Evolutionary conservation across 2,888 invertebrate species (phyloP), one percentile per base, ranked within the genome.

Genomic region (Ennomos quercinarius): DNA sequence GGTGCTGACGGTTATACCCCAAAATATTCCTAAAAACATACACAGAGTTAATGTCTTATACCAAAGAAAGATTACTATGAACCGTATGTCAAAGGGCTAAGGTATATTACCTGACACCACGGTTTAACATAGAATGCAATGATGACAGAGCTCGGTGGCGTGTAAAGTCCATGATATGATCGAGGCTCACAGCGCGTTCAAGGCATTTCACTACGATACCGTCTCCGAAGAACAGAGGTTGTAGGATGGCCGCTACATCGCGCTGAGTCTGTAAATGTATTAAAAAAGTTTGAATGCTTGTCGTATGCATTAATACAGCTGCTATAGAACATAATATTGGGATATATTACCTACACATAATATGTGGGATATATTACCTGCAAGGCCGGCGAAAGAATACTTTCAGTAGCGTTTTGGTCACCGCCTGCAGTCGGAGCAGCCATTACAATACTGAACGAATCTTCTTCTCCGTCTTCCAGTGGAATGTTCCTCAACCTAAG

Each of bases 121-220:
- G 98, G 88, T 99, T 99, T 43, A 99, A 91, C 98, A 99, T 99
- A 5, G 99, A 99, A 89, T 99, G 99, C 56, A 99, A 93, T 0
- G 99, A 98, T 54, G 98, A 98, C 1, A 99, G 93, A 1, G 99
- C 99, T 56, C 99, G 93, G 67, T 99, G 94, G n/a, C 98, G 94
- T 0, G 99, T 99, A 84, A 99, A 99, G 92, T 99, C 99, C 99
- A 99, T 99, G 48, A 99, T 97, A 81, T 99, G 99, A 80, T 99
- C 99, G 77, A 98, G 97, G 35, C 95, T 95, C 83, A 96, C 95
- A 1, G 99, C 98, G 79, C 97, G 98, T 80, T 99, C 98, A 65
- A 99, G 89, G 76, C 98, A 97, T 71, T 97, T 95, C 41, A 98
- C 97, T 5, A 99, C 98, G 43, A 99, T 93, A 17, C 99, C 99